Evolutionary conservation across 2,797 vertebrate genomes (phyloP).

Genomic region (Gadopsis bispinosus): DNA sequence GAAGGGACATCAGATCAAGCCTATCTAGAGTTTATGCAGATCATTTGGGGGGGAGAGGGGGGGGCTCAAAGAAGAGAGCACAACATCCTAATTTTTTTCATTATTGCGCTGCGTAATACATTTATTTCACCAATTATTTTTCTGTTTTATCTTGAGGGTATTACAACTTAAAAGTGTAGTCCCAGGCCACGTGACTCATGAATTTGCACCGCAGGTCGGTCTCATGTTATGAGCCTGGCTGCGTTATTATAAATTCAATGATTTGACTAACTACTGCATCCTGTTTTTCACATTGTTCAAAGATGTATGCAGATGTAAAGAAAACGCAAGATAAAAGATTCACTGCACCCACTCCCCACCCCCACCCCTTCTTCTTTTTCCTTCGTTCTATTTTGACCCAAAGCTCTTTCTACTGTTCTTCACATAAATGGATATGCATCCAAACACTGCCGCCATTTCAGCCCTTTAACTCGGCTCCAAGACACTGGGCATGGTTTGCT

Average conservation of each 20-base stretch:
- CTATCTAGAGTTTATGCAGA: constrained; percentile 44
- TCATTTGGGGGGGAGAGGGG: constrained; percentile 4
- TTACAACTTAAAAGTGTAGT: constrained; percentile 17
- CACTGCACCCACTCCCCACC: neutral
- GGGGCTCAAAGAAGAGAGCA: constrained; percentile 3
- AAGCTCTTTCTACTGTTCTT: constrained; percentile 20
- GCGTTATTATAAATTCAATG: constrained; percentile 17
- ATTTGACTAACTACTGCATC: constrained; percentile 40
- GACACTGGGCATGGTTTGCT: constrained; percentile 40
- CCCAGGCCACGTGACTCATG: constrained; percentile 14
- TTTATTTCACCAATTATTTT: constrained; percentile 27
- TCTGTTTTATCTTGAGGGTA: constrained; percentile 15
- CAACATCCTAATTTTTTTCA: neutral
- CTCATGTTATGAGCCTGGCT: neutral
- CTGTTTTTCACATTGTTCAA: constrained; percentile 26
- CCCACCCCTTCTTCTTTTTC: neutral
- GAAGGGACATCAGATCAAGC: constrained; percentile 57
- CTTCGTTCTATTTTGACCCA: constrained; percentile 41
- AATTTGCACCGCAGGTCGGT: neutral
- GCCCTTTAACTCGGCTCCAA: constrained; percentile 38
- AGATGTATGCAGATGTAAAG: constrained; percentile 28
- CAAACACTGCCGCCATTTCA: constrained; percentile 39
- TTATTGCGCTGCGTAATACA: constrained; percentile 1
- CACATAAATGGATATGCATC: constrained; percentile 28
- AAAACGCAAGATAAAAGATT: constrained; percentile 23